These are phyloP conservation scores for Malthinus seriepunctatus DNA, from an alignment of 2,888 invertebrate species.

Conservation along the genomic window DNA sequence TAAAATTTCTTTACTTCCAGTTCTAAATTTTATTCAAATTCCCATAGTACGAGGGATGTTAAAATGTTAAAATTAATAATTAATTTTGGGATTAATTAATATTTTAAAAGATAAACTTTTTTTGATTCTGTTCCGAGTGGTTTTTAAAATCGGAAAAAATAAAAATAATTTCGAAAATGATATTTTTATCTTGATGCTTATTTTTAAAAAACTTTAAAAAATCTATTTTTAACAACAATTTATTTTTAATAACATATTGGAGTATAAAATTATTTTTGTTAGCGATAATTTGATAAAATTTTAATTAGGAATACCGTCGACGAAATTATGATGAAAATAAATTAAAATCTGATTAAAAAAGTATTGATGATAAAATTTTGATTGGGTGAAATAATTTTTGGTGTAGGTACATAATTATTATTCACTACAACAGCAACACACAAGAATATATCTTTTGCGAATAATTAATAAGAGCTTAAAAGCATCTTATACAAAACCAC, in stretches of 20 bases:
- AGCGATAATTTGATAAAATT: slow-evolving; percentile 6
- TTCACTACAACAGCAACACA: neutral
- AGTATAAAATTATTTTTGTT: slow-evolving; percentile 1
- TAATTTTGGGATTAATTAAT: too few relatives aligned
- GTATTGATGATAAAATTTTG: slow-evolving; percentile 3
- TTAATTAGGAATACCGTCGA: slow-evolving; percentile 2
- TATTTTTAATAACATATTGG: neutral
- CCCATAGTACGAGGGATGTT: too few relatives aligned
- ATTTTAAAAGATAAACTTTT: too few relatives aligned
- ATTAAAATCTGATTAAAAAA: slow-evolving; percentile 6
- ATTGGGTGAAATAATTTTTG: slow-evolving; percentile 3
- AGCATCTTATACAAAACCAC: neutral
- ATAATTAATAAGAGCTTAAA: slow-evolving; percentile 4
- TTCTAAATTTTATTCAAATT: too few relatives aligned
- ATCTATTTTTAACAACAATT: neutral
- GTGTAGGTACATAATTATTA: slow-evolving; percentile 2
- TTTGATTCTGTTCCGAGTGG: too few relatives aligned
- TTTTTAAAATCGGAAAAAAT: neutral
- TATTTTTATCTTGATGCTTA: neutral
- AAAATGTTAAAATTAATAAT: too few relatives aligned
- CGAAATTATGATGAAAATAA: slow-evolving; percentile 5
- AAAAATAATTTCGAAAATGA: neutral
- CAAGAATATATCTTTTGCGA: neutral
- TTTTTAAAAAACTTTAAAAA: neutral
- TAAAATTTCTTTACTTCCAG: too few relatives aligned